A percentile compares a stretch with the other conserved stretches of the same genome.
These are phyloP conservation scores for Philonicus albiceps DNA, from an alignment of 2,888 invertebrate species.

Conservation along the genomic window DNA sequence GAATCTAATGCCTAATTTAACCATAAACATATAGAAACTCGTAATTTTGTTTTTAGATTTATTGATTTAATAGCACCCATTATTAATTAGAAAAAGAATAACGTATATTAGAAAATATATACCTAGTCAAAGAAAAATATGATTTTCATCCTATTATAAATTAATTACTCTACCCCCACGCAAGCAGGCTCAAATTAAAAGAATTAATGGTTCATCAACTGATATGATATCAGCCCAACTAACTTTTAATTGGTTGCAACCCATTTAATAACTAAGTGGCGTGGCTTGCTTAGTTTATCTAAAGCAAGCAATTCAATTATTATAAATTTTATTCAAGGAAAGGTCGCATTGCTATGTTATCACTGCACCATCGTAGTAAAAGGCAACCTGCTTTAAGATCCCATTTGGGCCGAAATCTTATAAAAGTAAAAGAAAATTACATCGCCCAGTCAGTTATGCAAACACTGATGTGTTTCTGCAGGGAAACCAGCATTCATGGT, in stretches of 20 bases:
- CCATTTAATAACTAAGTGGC: background rate
- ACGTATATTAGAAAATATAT: background rate
- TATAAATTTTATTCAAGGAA: background rate
- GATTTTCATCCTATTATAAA: background rate
- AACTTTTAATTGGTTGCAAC: background rate
- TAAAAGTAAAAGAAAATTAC: conserved; percentile 28
- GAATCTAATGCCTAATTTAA: background rate
- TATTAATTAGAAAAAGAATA: background rate
- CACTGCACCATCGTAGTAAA: background rate
- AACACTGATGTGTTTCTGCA: conserved; percentile 50
- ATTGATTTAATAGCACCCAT: background rate
- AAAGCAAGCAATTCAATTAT: background rate
- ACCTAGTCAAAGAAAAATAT: background rate
- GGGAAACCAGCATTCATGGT: conserved; percentile 52
- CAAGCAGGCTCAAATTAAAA: background rate
- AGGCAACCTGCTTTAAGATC: background rate
- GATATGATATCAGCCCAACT: background rate
- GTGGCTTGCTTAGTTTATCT: background rate
- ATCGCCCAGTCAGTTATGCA: conserved; percentile 39
- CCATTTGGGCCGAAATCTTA: background rate
- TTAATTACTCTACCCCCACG: background rate
- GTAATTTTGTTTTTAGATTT: background rate
- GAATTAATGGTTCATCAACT: background rate
- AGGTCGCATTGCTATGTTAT: background rate
- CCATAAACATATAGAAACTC: background rate